Conservation (phyloP, 2,888 invertebrate species). For the Drosophila mayaguana region DNA sequence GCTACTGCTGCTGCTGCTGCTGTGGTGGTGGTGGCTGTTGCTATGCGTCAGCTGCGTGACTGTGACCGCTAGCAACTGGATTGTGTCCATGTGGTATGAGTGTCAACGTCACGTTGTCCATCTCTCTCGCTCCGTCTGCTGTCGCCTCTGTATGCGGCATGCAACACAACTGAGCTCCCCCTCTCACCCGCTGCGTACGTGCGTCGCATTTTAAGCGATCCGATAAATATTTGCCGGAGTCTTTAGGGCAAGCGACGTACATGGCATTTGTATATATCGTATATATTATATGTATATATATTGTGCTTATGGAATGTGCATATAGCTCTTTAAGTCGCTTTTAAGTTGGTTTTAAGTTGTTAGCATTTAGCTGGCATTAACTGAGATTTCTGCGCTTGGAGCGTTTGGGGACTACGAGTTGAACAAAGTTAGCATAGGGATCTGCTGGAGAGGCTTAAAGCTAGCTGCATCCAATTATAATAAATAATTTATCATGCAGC, state of each 20-base stretch:
- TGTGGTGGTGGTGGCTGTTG: slow-evolving; percentile 19
- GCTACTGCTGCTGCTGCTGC: slow-evolving; percentile 8
- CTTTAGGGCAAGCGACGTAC: slow-evolving; percentile 45
- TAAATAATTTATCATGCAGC: neutral
- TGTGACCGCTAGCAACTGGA: slow-evolving; percentile 66
- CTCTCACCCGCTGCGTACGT: slow-evolving; percentile 45
- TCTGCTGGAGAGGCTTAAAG: neutral
- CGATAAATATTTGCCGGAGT: slow-evolving; percentile 75
- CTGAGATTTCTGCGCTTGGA: slow-evolving; percentile 64
- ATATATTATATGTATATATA: slow-evolving; percentile 11
- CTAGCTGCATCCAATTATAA: neutral
- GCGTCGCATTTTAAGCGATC: slow-evolving; percentile 62
- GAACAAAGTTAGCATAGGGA: neutral
- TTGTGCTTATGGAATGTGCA: slow-evolving; percentile 22
- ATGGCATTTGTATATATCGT: slow-evolving; percentile 27
- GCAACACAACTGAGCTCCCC: neutral
- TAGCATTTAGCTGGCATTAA: slow-evolving; percentile 76
- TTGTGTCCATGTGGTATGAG: slow-evolving; percentile 62
- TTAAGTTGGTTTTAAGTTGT: slow-evolving; percentile 81
- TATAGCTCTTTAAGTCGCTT: slow-evolving; percentile 63
- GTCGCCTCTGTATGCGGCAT: slow-evolving; percentile 9
- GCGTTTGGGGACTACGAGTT: slow-evolving; percentile 7
- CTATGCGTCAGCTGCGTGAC: slow-evolving; percentile 61
- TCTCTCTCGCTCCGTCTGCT: neutral
- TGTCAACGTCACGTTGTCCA: slow-evolving; percentile 76